Evolutionary conservation across 2,113 vertebrate species (phyloP).

Genomic region (Prionailurus bengalensis): DNA sequence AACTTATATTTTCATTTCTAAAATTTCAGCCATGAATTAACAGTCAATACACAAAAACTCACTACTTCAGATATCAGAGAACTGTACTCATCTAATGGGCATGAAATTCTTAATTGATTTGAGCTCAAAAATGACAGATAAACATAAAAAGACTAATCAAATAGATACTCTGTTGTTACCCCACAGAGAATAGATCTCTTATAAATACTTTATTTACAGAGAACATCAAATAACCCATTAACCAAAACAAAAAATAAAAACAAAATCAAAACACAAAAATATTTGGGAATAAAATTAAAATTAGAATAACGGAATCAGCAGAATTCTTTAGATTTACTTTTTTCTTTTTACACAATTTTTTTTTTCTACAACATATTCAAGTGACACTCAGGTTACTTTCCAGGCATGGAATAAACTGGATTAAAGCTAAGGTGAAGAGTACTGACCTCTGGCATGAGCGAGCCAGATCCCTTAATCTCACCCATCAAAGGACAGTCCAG

Average conservation of each 20-base stretch:
- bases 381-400: background rate
- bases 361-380: background rate
- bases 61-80: background rate
- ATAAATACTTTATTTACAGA: background rate
- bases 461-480: background rate
- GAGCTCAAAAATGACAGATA: background rate
- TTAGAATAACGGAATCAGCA: background rate
- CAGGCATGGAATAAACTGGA: background rate
- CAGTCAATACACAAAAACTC: background rate
- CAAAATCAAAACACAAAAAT: background rate
- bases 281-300: background rate
- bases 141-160: background rate
- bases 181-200: background rate
- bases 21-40: background rate
- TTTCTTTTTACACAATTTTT: background rate
- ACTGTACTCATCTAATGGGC: background rate
- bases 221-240: background rate
- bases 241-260: background rate
- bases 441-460: slow-evolving; percentile 56
- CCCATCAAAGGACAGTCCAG: background rate
- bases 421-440: slow-evolving; percentile 74
- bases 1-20: background rate
- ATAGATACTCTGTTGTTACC: background rate
- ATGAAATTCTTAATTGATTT: background rate
- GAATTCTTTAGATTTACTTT: background rate